Conservation (phyloP, 1,140 invertebrate species). For the Sitophilus oryzae region DNA sequence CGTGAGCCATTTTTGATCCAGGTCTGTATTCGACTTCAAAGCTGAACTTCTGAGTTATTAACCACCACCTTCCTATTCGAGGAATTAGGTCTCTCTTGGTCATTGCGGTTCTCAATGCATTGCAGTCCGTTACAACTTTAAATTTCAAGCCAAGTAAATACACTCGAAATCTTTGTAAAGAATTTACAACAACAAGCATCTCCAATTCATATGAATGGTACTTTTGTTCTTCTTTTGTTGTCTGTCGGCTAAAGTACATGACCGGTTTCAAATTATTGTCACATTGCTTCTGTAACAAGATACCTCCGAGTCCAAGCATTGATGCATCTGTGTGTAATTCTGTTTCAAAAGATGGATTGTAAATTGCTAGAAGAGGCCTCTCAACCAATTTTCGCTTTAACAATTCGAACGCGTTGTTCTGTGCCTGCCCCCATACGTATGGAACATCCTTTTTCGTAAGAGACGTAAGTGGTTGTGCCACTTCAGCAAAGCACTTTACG, state of each 20-base stretch:
- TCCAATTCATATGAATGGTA: not conserved
- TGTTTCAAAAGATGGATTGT: not conserved
- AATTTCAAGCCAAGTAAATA: not conserved
- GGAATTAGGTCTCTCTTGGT: slow-evolving; percentile 6
- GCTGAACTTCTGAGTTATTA: slow-evolving; percentile 35
- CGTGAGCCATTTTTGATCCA: slow-evolving; percentile 26
- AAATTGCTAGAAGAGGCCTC: slow-evolving; percentile 9
- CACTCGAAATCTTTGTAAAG: not conserved
- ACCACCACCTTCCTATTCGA: slow-evolving; percentile 27
- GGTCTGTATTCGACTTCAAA: slow-evolving; percentile 30
- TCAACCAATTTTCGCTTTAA: slow-evolving; percentile 1
- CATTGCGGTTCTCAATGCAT: not conserved
- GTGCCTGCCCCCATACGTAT: slow-evolving; percentile 9
- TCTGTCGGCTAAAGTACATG: not conserved
- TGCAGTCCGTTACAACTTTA: not conserved
- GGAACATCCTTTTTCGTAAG: slow-evolving; percentile 23
- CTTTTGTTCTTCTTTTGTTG: not conserved
- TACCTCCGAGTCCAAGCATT: not conserved
- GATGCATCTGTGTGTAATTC: not conserved
- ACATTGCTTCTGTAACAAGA: not conserved
- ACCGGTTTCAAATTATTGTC: not conserved
- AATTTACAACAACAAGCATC: not conserved
- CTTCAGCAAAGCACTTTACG: slow-evolving; percentile 8
- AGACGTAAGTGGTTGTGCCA: slow-evolving; percentile 30
- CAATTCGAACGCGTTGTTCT: slow-evolving; percentile 26